Conservation (phyloP, 2,888 invertebrate genomes). For the Orthosia gracilis region DNA sequence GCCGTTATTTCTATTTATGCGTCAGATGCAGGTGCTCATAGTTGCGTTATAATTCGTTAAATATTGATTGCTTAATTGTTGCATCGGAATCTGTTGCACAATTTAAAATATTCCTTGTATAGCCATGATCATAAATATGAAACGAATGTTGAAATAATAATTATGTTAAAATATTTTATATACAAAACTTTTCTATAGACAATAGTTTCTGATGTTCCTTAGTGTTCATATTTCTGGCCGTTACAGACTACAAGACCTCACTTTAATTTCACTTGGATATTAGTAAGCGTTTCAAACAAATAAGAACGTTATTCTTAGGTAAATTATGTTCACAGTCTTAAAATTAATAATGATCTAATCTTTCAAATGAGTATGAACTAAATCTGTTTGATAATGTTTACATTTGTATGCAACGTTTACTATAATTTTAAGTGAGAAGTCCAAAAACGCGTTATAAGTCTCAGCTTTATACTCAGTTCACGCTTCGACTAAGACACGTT, state of each 20-base stretch:
- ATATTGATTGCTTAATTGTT: neutral
- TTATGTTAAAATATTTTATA: no score
- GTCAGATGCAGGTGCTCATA: neutral
- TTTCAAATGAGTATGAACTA: no score
- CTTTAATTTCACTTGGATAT: neutral
- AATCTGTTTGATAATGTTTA: no score
- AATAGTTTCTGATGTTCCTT: no score
- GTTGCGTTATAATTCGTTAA: neutral
- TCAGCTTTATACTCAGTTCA: neutral
- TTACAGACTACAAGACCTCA: neutral
- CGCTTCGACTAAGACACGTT: neutral
- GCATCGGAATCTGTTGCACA: neutral
- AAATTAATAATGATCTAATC: no score
- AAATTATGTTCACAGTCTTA: no score
- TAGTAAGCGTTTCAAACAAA: neutral
- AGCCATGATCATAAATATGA: neutral
- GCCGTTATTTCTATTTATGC: neutral
- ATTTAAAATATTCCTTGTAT: neutral
- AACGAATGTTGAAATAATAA: no score
- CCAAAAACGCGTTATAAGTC: no score
- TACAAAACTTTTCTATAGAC: no score
- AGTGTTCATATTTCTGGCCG: neutral
- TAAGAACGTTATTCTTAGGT: neutral
- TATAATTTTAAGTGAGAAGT: no score
- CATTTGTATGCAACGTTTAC: no score